Evolutionary conservation across 1,140 invertebrate species (phyloP).

Genomic region (Drosophila serrata): DNA sequence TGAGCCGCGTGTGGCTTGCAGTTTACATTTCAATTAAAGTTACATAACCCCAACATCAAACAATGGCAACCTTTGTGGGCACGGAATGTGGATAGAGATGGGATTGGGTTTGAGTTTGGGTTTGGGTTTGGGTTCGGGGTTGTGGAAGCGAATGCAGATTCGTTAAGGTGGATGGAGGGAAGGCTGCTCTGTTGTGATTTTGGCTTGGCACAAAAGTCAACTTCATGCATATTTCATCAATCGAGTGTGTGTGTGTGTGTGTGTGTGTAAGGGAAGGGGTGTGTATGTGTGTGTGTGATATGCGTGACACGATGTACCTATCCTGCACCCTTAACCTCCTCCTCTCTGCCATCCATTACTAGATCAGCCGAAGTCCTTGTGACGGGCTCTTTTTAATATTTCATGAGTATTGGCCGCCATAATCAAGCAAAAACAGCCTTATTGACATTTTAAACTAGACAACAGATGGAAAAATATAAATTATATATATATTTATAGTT

Average conservation of each 20-base stretch:
- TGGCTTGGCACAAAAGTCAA: constrained; percentile 76
- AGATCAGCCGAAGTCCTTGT: constrained; percentile 56
- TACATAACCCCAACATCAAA: constrained; percentile 75
- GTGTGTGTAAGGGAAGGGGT: background rate
- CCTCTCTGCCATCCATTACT: constrained; percentile 5
- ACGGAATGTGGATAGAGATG: background rate
- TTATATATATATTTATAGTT: background rate
- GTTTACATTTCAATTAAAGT: constrained; percentile 82
- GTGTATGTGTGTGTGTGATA: constrained; percentile 14
- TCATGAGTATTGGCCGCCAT: constrained; percentile 76
- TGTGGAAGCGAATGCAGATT: constrained; percentile 29
- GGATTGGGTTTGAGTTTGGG: background rate
- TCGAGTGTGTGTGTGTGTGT: constrained; percentile 7
- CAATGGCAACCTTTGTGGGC: constrained; percentile 31
- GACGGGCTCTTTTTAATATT: constrained; percentile 74
- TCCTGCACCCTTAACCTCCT: background rate
- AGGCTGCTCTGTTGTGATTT: constrained; percentile 72
- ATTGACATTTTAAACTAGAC: constrained; percentile 62
- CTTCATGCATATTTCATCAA: constrained; percentile 82
- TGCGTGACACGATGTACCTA: constrained; percentile 42
- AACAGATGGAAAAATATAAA: constrained; percentile 18
- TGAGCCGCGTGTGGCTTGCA: constrained; percentile 75
- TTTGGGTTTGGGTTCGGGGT: background rate
- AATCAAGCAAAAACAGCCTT: constrained; percentile 65
- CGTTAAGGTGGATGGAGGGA: constrained; percentile 45